Evolutionary conservation across 1,140 invertebrate species (phyloP).

Genomic region (Branchinecta lindahli): DNA sequence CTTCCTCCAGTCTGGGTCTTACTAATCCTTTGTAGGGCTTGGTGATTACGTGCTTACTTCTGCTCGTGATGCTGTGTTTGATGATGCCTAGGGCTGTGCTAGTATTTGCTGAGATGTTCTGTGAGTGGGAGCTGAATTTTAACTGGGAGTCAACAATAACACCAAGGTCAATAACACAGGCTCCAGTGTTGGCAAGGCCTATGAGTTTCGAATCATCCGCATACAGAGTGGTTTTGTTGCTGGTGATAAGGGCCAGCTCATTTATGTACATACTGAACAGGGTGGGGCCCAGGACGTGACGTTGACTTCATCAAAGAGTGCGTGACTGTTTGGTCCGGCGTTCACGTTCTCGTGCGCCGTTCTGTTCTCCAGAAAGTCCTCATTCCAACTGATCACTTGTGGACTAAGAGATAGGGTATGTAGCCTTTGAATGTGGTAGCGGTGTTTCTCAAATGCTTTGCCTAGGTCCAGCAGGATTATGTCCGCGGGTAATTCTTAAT

Average conservation of each 20-base stretch:
- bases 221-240: background rate
- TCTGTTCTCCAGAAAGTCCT: background rate
- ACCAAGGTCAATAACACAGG: background rate
- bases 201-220: background rate
- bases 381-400: background rate
- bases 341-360: background rate
- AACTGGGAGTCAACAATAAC: background rate
- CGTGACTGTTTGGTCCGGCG: background rate
- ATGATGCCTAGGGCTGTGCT: background rate
- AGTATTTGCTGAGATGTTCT: background rate
- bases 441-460: background rate
- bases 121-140: constrained; percentile 10
- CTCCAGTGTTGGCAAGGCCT: constrained; percentile 1
- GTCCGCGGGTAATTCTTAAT: background rate
- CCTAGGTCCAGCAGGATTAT: constrained; percentile 2
- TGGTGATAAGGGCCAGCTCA: constrained; percentile 8
- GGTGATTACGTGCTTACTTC: background rate
- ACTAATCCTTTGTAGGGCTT: background rate
- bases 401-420: background rate
- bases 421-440: background rate
- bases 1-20: background rate
- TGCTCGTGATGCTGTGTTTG: background rate
- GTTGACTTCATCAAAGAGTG: background rate
- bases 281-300: background rate
- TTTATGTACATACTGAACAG: background rate